Evolutionary conservation across 2,888 invertebrate genomes (phyloP).

Genomic region (Formica aserva): DNA sequence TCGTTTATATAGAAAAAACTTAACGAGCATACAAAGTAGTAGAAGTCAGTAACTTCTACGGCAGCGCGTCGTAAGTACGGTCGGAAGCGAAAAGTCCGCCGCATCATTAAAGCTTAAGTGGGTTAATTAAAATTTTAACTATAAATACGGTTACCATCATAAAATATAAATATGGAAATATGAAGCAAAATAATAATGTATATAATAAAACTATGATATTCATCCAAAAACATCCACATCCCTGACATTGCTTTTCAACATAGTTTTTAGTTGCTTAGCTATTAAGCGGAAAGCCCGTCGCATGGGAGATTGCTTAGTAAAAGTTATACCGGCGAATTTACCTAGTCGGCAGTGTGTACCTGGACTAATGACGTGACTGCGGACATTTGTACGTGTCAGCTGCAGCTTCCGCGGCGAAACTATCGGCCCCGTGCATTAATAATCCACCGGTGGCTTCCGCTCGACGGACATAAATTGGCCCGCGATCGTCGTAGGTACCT

Average conservation of each 20-base stretch:
- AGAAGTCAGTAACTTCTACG: conserved; percentile 9
- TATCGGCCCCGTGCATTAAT: conserved; percentile 83
- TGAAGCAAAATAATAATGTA: neutral
- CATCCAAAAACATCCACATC: neutral
- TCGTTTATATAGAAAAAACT: neutral
- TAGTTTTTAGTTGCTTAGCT: neutral
- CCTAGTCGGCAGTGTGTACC: conserved; percentile 67
- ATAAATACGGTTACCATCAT: neutral
- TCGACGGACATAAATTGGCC: conserved; percentile 77
- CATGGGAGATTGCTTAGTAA: conserved; percentile 41
- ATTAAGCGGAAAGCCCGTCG: neutral
- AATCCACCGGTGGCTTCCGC: conserved; percentile 79
- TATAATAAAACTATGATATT: neutral
- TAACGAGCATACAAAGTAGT: conserved; percentile 7
- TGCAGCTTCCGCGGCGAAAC: conserved; percentile 81
- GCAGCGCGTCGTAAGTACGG: neutral
- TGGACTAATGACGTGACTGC: conserved; percentile 82
- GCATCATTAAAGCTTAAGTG: neutral
- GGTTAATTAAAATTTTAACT: neutral
- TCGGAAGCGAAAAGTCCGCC: neutral
- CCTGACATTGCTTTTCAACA: neutral
- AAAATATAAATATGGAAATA: neutral
- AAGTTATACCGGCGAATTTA: conserved; percentile 63
- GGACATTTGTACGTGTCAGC: conserved; percentile 84
- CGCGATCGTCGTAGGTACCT: conserved; percentile 70